Conservation (phyloP, 1,140 invertebrate genomes). For the Panonychus citri region DNA sequence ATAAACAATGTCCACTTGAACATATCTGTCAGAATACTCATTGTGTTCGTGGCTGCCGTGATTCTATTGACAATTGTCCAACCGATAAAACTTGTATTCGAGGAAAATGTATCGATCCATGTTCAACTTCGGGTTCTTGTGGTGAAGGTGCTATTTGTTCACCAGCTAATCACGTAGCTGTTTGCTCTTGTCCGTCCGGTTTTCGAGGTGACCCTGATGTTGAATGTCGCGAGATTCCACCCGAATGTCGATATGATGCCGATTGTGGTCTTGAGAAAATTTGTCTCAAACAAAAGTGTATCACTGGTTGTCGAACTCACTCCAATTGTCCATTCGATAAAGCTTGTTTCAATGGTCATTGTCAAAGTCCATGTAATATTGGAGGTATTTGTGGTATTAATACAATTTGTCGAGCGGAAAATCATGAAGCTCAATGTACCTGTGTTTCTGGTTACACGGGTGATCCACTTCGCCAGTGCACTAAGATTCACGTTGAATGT, state of each 20-base stretch:
- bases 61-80: conserved; percentile 42
- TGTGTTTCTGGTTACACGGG: conserved; percentile 60
- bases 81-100: conserved; percentile 36
- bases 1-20: conserved; percentile 65
- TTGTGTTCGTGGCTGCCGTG: conserved; percentile 57
- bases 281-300: conserved; percentile 42
- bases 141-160: conserved; percentile 53
- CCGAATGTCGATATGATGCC: conserved; percentile 48
- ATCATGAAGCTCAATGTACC: conserved; percentile 55
- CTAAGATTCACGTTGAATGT: conserved; percentile 27
- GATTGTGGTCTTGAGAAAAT: conserved; percentile 58
- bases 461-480: conserved; percentile 52
- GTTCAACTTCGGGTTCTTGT: conserved; percentile 43
- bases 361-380: conserved; percentile 45
- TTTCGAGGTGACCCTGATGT: conserved; percentile 48
- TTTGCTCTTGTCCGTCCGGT: conserved; percentile 48
- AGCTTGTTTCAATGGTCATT: conserved; percentile 51
- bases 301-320: conserved; percentile 14
- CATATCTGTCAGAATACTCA: conserved; percentile 57
- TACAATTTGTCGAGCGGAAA: conserved; percentile 50
- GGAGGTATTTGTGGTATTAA: conserved; percentile 49
- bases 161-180: conserved; percentile 38
- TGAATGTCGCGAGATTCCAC: conserved; percentile 17
- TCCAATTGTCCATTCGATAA: conserved; percentile 45
- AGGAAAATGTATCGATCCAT: conserved; percentile 34